phyloP scores from a whole-genome alignment of 2,113 vertebrate species.

The Trichechus manatus region DNA sequence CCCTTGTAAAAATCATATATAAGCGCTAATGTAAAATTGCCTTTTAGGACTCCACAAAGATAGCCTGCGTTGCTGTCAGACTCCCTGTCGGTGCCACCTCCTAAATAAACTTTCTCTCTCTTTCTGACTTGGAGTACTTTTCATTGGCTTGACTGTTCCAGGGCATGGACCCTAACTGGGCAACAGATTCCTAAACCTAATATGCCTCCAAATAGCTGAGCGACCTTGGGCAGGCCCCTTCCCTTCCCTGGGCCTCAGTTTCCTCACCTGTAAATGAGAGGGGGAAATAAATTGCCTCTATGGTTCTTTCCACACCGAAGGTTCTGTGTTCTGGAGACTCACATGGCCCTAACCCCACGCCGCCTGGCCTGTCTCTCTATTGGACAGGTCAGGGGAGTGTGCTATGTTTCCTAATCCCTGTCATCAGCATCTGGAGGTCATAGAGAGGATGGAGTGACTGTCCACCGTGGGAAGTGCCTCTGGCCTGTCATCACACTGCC shows the following conservation, averaged over 20 bases:
- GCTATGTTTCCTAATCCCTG: neutral
- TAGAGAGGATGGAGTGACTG: neutral
- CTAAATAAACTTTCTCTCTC: no score
- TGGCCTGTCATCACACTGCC: neutral
- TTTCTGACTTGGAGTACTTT: no score
- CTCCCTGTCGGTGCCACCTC: no score
- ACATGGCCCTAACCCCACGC: rapidly evolving
- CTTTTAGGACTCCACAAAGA: no score
- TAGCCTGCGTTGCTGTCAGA: no score
- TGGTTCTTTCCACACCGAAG: neutral
- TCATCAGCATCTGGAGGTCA: neutral
- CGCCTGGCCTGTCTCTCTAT: neutral
- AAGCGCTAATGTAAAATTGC: no score
- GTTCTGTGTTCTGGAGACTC: neutral
- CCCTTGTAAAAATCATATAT: no score
- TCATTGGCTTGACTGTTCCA: no score
- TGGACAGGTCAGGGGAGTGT: neutral
- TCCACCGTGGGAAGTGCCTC: neutral
- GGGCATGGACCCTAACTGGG: no score
- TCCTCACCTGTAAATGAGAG: neutral
- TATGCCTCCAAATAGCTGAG: neutral
- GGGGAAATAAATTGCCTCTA: neutral
- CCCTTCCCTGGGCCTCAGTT: neutral
- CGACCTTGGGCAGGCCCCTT: neutral
- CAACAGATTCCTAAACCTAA: neutral